Conservation (phyloP, 2,113 vertebrate species). For the Seriola aureovittata region DNA sequence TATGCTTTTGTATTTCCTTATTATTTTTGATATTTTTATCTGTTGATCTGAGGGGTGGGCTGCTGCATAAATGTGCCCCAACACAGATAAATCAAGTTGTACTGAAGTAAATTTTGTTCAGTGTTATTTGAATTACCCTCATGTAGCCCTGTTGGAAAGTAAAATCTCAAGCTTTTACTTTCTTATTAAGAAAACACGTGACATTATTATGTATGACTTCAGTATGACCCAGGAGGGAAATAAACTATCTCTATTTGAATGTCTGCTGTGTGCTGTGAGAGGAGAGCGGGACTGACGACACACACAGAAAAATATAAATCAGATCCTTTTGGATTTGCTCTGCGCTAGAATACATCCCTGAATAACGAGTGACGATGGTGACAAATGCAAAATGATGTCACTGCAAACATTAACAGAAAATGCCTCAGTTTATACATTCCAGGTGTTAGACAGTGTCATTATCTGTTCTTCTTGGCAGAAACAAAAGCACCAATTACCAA, state of each 20-base stretch:
- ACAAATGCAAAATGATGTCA: conserved; percentile 13
- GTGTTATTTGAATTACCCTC: background rate
- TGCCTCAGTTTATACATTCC: conserved; percentile 27
- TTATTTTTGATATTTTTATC: background rate
- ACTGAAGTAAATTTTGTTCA: background rate
- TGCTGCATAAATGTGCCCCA: background rate
- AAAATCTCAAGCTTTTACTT: background rate
- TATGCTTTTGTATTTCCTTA: background rate
- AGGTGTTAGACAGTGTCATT: conserved; percentile 38
- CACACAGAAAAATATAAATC: conserved; percentile 49
- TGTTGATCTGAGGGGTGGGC: background rate
- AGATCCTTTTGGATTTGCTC: background rate
- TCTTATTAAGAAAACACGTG: background rate
- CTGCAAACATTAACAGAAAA: conserved; percentile 17
- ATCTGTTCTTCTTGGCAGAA: conserved; percentile 40
- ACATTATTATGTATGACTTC: background rate
- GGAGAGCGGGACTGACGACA: conserved; percentile 35
- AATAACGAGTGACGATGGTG: conserved; percentile 20
- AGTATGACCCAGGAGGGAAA: background rate
- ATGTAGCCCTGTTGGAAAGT: background rate
- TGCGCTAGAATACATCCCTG: conserved; percentile 45
- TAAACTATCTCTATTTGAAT: background rate
- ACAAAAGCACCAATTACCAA: conserved; percentile 10
- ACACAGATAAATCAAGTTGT: background rate
- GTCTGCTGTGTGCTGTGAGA: background rate